Evolutionary conservation across 2,888 invertebrate genomes (phyloP).

Genomic region (Limulus polyphemus): DNA sequence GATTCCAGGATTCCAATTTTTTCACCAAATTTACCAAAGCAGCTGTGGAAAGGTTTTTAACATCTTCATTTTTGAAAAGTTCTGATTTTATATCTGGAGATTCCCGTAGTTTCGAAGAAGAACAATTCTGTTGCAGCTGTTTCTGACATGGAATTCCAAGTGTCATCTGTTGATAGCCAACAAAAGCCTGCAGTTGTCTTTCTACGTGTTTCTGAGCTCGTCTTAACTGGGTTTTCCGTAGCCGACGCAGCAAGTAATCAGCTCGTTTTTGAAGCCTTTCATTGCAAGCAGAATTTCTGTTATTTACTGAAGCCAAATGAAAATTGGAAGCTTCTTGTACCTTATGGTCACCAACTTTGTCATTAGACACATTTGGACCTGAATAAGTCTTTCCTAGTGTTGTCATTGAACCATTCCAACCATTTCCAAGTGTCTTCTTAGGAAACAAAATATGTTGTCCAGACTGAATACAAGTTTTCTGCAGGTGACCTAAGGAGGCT

Average conservation of each 20-base stretch:
- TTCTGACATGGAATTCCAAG: slow-evolving; percentile 26
- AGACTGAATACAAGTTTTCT: too few relatives aligned
- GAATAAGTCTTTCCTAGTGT: too few relatives aligned
- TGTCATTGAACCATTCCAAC: too few relatives aligned
- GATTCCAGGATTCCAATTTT: slow-evolving; percentile 42
- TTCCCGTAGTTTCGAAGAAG: slow-evolving; percentile 5
- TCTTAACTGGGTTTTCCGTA: slow-evolving; percentile 61
- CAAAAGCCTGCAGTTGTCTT: slow-evolving; percentile 62
- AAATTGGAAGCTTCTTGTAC: too few relatives aligned
- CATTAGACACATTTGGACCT: too few relatives aligned
- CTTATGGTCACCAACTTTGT: too few relatives aligned
- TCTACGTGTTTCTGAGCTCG: slow-evolving; percentile 62
- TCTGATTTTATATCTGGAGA: slow-evolving; percentile 27
- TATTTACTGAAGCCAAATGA: too few relatives aligned
- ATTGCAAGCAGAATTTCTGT: too few relatives aligned
- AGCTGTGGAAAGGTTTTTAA: slow-evolving; percentile 39
- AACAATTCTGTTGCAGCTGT: slow-evolving; percentile 14
- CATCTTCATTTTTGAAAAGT: slow-evolving; percentile 35
- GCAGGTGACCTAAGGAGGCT: too few relatives aligned
- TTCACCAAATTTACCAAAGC: slow-evolving; percentile 48
- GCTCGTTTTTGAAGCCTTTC: slow-evolving; percentile 44
- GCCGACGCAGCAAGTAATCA: slow-evolving; percentile 56
- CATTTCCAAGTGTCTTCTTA: too few relatives aligned
- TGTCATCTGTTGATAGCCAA: slow-evolving; percentile 52
- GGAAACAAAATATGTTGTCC: too few relatives aligned